A percentile compares a stretch with the other conserved stretches of the same genome.
These are phyloP conservation scores for Caradrina clavipalpis DNA, from an alignment of 2,888 invertebrate genomes.

Conservation along the genomic window DNA sequence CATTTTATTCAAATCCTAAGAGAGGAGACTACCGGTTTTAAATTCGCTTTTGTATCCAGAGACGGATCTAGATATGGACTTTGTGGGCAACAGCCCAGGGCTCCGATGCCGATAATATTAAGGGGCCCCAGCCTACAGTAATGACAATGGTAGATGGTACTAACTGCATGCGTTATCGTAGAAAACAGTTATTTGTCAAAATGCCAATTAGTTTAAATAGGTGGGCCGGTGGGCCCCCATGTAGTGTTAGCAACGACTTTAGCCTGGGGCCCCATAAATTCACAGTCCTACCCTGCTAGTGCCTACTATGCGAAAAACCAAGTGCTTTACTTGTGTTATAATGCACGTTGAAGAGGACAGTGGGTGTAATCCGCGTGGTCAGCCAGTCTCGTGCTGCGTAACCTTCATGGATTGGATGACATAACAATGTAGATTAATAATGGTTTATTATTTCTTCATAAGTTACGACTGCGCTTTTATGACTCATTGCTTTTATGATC, in stretches of 20 bases:
- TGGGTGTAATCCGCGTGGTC: slow-evolving; percentile 78
- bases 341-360: slow-evolving; percentile 54
- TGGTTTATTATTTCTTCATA: slow-evolving; percentile 2
- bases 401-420: slow-evolving; percentile 54
- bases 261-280: too few species aligned
- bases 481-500: slow-evolving; percentile 7
- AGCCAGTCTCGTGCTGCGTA: slow-evolving; percentile 32
- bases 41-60: not conserved
- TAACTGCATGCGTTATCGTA: too few species aligned
- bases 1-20: not conserved
- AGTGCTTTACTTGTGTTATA: not conserved
- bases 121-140: too few species aligned
- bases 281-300: not conserved
- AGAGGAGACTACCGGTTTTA: not conserved
- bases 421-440: slow-evolving; percentile 31
- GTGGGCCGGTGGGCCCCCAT: too few species aligned
- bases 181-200: too few species aligned
- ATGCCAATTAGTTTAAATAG: too few species aligned
- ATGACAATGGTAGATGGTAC: too few species aligned
- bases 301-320: not conserved
- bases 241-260: too few species aligned
- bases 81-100: too few species aligned
- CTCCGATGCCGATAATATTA: too few species aligned
- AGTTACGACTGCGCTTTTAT: slow-evolving; percentile 5
- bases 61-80: too few species aligned